phyloP scores from a whole-genome alignment of 2,888 invertebrate species.

The Hyposoter didymator region DNA sequence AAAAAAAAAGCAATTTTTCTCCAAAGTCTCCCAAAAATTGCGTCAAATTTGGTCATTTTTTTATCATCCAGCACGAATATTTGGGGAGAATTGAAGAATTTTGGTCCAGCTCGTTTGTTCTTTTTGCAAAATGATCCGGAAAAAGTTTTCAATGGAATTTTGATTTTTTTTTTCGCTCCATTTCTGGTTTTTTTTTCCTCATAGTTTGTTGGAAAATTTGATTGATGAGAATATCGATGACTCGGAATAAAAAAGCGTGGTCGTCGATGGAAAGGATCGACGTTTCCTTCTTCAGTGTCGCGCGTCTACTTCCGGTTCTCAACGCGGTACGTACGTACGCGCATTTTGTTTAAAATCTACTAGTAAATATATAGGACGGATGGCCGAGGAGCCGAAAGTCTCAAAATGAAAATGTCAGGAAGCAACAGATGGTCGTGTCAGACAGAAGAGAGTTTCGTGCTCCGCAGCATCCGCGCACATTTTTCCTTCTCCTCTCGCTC shows the following conservation, averaged over 20 bases:
- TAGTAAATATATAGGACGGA: not conserved
- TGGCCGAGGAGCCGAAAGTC: slow-evolving; percentile 41
- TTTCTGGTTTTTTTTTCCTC: too few relatives aligned
- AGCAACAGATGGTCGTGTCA: slow-evolving; percentile 72
- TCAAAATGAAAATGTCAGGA: slow-evolving; percentile 70
- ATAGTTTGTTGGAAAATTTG: too few relatives aligned
- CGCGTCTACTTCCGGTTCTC: slow-evolving; percentile 3
- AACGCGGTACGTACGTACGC: not conserved
- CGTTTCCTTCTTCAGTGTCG: slow-evolving; percentile 47
- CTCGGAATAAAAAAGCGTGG: not conserved
- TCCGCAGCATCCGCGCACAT: slow-evolving; percentile 54
- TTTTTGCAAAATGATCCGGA: too few relatives aligned
- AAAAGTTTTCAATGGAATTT: too few relatives aligned
- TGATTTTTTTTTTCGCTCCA: too few relatives aligned
- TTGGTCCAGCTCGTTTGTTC: too few relatives aligned
- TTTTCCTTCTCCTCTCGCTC: slow-evolving; percentile 33
- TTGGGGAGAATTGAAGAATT: too few relatives aligned
- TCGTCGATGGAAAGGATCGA: slow-evolving; percentile 19
- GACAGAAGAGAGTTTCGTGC: slow-evolving; percentile 50
- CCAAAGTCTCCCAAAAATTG: not conserved
- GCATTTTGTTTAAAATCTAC: not conserved
- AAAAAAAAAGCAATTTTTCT: not conserved
- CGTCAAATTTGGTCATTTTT: too few relatives aligned
- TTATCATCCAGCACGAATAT: too few relatives aligned
- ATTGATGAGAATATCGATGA: too few relatives aligned